A percentile compares a stretch with the other conserved stretches of the same genome.
phyloP scores from a whole-genome alignment of 2,797 vertebrate genomes.

The Anomalospiza imberbis region DNA sequence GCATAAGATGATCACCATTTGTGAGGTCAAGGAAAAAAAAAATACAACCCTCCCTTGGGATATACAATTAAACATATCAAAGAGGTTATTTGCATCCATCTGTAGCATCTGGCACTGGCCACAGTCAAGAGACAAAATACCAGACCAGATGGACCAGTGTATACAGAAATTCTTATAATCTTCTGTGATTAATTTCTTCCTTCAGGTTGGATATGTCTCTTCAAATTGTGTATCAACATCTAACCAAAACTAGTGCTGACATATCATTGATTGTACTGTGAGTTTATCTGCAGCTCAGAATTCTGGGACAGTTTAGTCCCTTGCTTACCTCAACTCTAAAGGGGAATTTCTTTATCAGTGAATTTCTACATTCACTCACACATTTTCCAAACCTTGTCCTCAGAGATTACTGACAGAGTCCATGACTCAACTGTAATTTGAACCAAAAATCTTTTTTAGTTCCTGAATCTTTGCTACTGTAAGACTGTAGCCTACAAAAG shows the following conservation, averaged over 20 bases:
- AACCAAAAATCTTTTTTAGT: slow-evolving; percentile 23
- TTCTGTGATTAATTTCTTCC: slow-evolving; percentile 53
- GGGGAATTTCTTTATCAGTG: slow-evolving; percentile 13
- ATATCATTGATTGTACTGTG: neutral
- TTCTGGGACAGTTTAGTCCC: neutral
- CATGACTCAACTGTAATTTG: slow-evolving; percentile 50
- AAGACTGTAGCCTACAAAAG: neutral
- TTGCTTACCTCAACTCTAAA: neutral
- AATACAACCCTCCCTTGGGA: neutral
- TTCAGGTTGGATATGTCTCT: slow-evolving; percentile 37
- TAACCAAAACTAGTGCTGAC: slow-evolving; percentile 38
- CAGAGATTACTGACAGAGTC: neutral
- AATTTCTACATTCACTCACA: slow-evolving; percentile 17
- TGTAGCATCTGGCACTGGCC: slow-evolving; percentile 50
- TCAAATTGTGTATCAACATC: slow-evolving; percentile 23
- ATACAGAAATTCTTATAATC: slow-evolving; percentile 27
- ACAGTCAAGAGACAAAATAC: neutral
- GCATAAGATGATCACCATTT: neutral
- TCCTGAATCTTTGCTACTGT: neutral
- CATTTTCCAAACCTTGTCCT: slow-evolving; percentile 10
- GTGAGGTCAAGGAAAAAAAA: slow-evolving; percentile 30
- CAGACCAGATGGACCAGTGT: slow-evolving; percentile 36
- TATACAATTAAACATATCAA: slow-evolving; percentile 44
- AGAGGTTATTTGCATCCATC: slow-evolving; percentile 40
- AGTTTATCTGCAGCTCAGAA: slow-evolving; percentile 41